Evolutionary conservation across 2,888 invertebrate genomes (phyloP).

Genomic region (Spatulosminthurus flaviceps): DNA sequence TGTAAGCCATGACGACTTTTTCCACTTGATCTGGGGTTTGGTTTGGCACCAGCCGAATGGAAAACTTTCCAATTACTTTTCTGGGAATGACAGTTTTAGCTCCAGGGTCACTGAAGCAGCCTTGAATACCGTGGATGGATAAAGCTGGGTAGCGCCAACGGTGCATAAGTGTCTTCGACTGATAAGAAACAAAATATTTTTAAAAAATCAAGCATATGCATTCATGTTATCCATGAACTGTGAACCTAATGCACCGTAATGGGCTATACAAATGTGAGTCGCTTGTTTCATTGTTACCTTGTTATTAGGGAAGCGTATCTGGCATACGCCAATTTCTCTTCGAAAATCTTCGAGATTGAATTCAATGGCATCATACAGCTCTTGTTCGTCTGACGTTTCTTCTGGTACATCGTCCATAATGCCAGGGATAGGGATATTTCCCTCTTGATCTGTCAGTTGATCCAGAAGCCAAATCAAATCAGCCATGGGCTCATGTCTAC

Average conservation of each 20-base stretch:
- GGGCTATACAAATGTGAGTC: too few species aligned
- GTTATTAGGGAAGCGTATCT: conserved; percentile 50
- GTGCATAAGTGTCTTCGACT: conserved; percentile 85
- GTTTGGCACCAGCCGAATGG: conserved; percentile 93
- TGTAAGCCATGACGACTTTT: conserved; percentile 78
- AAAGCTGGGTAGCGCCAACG: conserved; percentile 95
- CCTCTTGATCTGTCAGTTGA: conserved; percentile 84
- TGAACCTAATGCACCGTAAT: too few species aligned
- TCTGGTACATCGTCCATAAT: conserved; percentile 85
- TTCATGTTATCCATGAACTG: neutral
- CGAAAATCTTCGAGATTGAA: conserved; percentile 70
- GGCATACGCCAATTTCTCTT: conserved; percentile 52
- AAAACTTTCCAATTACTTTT: conserved; percentile 96
- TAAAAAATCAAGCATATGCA: too few species aligned
- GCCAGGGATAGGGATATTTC: conserved; percentile 86
- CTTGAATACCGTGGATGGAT: conserved; percentile 96
- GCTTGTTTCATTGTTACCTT: conserved; percentile 46
- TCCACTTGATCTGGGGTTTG: conserved; percentile 84
- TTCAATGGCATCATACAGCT: conserved; percentile 82
- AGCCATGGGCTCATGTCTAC: conserved; percentile 71
- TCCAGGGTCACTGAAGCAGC: conserved; percentile 62
- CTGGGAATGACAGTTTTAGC: conserved; percentile 79
- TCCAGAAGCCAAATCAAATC: conserved; percentile 88
- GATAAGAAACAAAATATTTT: too few species aligned
- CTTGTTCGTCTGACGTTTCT: conserved; percentile 75